A percentile compares a stretch with the other conserved stretches of the same genome.
Evolutionary conservation across 1,140 invertebrate species (phyloP).

Genomic region (Melitaea cinxia): DNA sequence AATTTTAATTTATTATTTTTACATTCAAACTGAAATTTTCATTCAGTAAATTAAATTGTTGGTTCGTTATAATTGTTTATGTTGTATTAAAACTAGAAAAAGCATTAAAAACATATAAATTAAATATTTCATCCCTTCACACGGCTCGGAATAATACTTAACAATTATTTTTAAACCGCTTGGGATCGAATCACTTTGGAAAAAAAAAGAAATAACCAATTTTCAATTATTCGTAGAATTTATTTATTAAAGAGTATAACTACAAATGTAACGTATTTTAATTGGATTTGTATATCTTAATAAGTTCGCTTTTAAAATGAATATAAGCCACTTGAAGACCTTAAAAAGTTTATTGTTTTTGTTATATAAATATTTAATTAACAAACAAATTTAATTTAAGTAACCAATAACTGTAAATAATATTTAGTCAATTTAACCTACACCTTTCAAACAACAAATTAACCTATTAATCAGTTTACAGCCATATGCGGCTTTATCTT

Average conservation of each 20-base stretch:
- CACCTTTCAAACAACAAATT: no score
- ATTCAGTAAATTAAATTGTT: no score
- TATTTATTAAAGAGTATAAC: conserved; percentile 3
- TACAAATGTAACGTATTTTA: conserved; percentile 8
- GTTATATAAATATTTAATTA: no score
- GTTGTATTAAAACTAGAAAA: no score
- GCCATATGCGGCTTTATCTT: no score
- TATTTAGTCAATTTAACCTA: no score
- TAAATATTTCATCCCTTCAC: not conserved
- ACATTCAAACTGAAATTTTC: no score
- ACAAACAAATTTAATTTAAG: no score
- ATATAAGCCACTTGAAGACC: not conserved
- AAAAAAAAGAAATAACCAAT: not conserved
- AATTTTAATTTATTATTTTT: no score
- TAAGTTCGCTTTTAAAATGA: not conserved
- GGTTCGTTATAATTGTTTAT: no score
- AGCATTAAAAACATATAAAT: not conserved
- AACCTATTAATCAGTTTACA: no score
- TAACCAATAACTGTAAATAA: no score
- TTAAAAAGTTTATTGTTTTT: not conserved
- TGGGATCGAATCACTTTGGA: not conserved
- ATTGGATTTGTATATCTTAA: not conserved
- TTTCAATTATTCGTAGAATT: conserved; percentile 2
- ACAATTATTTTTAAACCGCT: not conserved
- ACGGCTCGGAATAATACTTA: not conserved